phyloP scores from a whole-genome alignment of 2,888 invertebrate species.

The Stenotaenia linearis region DNA sequence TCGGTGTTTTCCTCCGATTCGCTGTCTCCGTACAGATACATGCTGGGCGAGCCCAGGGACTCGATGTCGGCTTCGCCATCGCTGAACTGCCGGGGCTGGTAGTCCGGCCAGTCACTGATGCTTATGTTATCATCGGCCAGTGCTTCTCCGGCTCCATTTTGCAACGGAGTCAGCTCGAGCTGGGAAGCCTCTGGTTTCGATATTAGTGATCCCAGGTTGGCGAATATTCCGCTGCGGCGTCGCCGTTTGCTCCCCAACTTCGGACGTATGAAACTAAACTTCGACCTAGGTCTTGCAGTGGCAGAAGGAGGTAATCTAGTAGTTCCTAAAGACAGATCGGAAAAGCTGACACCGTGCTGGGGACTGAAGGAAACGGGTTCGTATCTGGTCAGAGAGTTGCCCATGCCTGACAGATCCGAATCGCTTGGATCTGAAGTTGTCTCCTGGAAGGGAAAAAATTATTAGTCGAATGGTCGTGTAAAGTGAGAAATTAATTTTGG shows the following conservation, averaged over 20 bases:
- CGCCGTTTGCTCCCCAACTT: background rate
- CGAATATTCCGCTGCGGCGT: background rate
- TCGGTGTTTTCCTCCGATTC: background rate
- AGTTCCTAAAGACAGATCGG: conserved; percentile 6
- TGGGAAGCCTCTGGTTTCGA: background rate
- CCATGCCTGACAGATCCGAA: conserved; percentile 21
- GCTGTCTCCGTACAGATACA: background rate
- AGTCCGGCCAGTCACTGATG: background rate
- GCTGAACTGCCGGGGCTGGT: background rate
- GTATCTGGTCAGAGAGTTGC: conserved; percentile 3
- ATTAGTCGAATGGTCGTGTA: background rate
- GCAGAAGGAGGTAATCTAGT: background rate
- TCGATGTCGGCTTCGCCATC: conserved; percentile 27
- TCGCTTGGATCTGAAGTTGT: conserved; percentile 8
- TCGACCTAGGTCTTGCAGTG: background rate
- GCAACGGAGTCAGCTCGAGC: background rate
- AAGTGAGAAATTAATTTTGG: background rate
- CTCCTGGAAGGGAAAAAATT: conserved; percentile 31
- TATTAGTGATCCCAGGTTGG: background rate
- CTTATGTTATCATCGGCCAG: background rate
- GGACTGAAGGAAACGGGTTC: conserved; percentile 23
- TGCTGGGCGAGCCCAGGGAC: background rate
- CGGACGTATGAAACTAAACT: background rate
- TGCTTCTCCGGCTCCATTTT: background rate
- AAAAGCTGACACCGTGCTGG: conserved; percentile 3